These are phyloP conservation scores for Idaea straminata DNA, from an alignment of 2,888 invertebrate genomes.

Conservation along the genomic window DNA sequence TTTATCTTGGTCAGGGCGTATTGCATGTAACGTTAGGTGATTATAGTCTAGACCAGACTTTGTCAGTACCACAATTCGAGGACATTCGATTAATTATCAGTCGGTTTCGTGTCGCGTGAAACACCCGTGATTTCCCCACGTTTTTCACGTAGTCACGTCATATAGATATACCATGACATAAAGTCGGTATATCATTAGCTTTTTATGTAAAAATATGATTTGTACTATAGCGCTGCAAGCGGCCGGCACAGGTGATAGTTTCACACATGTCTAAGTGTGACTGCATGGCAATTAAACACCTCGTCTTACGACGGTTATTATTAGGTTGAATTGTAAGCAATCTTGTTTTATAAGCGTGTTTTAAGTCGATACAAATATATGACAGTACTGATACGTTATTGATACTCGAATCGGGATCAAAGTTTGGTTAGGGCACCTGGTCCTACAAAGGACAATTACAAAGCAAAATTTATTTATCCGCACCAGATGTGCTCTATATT, in stretches of 20 bases:
- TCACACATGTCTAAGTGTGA: slow-evolving; percentile 1
- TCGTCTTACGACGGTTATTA: background rate
- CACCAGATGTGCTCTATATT: too few species aligned
- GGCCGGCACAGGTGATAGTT: background rate
- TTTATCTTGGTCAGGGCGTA: background rate
- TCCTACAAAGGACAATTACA: too few species aligned
- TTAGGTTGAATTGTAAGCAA: background rate
- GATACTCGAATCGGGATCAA: too few species aligned
- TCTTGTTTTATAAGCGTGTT: background rate
- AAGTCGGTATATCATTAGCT: too few species aligned
- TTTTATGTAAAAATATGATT: background rate
- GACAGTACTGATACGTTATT: too few species aligned
- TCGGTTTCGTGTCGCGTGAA: background rate
- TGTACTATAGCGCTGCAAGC: background rate
- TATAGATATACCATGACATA: background rate
- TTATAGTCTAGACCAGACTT: slow-evolving; percentile 3
- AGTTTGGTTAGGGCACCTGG: too few species aligned
- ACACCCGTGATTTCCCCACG: background rate
- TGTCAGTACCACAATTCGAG: background rate
- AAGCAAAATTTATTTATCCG: too few species aligned
- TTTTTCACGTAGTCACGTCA: background rate
- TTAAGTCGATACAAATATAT: too few species aligned
- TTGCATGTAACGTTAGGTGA: background rate
- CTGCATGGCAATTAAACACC: background rate
- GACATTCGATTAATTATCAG: background rate